These are phyloP conservation scores for Spodoptera litura DNA, from an alignment of 1,140 invertebrate species.

Conservation along the genomic window DNA sequence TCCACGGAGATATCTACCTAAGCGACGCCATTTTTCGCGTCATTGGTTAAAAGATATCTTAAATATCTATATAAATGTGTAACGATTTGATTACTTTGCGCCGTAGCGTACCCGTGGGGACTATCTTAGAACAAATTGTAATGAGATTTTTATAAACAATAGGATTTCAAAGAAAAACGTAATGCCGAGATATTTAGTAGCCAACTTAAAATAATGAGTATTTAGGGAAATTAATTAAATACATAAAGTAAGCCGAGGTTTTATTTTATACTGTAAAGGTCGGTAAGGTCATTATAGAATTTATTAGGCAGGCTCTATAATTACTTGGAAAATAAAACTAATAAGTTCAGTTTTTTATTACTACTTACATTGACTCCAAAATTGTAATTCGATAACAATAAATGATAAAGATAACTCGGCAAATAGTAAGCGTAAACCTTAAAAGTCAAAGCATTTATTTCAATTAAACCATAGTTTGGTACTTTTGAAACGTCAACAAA, in stretches of 20 bases:
- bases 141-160: constrained; percentile 33
- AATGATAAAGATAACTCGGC: no score
- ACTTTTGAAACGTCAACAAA: no score
- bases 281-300: no score
- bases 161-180: constrained; percentile 10
- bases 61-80: constrained; percentile 29
- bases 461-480: no score
- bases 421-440: no score
- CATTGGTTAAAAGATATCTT: constrained; percentile 51
- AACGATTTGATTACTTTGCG: constrained; percentile 22
- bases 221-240: constrained; percentile 24
- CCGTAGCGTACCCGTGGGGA: constrained; percentile 27
- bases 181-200: constrained; percentile 1
- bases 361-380: no score
- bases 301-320: no score
- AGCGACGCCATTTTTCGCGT: constrained; percentile 54
- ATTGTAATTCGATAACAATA: no score
- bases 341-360: no score
- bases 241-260: constrained; percentile 7
- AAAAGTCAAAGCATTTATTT: no score
- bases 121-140: constrained; percentile 23
- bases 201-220: constrained; percentile 6
- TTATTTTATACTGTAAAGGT: background rate
- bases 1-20: constrained; percentile 45
- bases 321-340: no score